Conservation (phyloP, 2,113 vertebrate species). For the Hippocampus zosterae region DNA sequence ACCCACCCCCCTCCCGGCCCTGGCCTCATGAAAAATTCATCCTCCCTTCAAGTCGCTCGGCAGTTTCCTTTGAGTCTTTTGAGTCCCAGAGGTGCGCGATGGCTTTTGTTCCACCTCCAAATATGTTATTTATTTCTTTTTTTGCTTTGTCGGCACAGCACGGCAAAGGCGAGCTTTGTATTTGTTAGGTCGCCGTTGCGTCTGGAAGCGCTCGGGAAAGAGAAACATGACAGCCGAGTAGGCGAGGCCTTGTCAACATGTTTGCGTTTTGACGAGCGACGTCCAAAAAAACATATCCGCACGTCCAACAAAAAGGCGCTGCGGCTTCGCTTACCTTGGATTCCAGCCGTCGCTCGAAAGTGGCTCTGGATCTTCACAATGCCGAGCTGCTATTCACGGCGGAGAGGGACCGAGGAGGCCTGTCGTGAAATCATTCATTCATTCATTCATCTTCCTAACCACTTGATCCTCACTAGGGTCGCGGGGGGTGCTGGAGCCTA, state of each 20-base stretch:
- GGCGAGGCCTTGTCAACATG: not conserved
- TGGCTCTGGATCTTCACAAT: too few relatives aligned
- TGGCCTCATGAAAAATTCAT: constrained; percentile 56
- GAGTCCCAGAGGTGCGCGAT: constrained; percentile 3
- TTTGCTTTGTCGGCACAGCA: not conserved
- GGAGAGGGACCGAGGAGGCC: too few relatives aligned
- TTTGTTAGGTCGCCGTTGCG: not conserved
- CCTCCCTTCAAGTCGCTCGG: constrained; percentile 23
- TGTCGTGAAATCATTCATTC: too few relatives aligned
- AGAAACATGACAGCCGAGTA: not conserved
- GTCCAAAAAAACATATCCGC: not conserved
- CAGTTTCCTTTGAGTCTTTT: constrained; percentile 15
- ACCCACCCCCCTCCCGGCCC: not conserved
- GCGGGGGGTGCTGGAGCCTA: too few relatives aligned
- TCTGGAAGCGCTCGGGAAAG: not conserved
- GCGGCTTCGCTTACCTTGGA: too few relatives aligned
- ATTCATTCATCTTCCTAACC: too few relatives aligned
- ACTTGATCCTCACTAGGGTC: too few relatives aligned
- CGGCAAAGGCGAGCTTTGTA: not conserved
- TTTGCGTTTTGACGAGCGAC: not conserved
- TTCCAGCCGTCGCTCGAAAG: too few relatives aligned
- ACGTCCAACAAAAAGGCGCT: too few relatives aligned
- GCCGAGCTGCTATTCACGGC: too few relatives aligned
- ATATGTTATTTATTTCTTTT: not conserved
- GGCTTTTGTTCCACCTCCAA: not conserved